Evolutionary conservation across 64 coral and sea anemone species (phyloP).

Genomic region (Pocillopora verrucosa): DNA sequence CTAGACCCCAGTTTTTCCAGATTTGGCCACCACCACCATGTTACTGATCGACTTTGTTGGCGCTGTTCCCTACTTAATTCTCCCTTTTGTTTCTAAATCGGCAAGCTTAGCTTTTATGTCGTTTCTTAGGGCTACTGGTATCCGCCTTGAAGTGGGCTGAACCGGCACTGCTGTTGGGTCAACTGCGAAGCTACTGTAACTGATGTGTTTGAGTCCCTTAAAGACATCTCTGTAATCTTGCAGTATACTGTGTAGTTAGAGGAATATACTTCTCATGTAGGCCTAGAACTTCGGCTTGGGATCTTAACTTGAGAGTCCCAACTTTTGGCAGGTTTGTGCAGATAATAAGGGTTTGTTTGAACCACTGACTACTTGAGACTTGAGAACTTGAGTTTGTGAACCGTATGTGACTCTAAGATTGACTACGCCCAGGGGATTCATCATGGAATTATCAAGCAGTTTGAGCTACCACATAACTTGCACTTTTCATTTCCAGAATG

Average conservation of each 20-base stretch:
- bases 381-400: conserved; percentile 17
- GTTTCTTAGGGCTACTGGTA: not conserved
- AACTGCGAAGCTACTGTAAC: not conserved
- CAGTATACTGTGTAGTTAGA: conserved; percentile 11
- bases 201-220: conserved; percentile 23
- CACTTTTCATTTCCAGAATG: not conserved
- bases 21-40: conserved; percentile 23
- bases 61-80: not conserved
- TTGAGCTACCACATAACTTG: conserved; percentile 1
- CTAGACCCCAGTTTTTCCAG: conserved; percentile 48
- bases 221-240: conserved; percentile 41
- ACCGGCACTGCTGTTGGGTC: conserved; percentile 8
- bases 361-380: conserved; percentile 49
- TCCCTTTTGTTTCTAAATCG: conserved; percentile 35
- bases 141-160: conserved; percentile 39
- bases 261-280: not conserved
- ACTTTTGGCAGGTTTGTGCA: conserved; percentile 48
- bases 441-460: conserved; percentile 36
- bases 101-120: conserved; percentile 22
- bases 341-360: conserved; percentile 55
- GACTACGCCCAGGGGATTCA: conserved; percentile 40
- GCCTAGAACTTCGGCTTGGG: not conserved
- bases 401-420: conserved; percentile 36
- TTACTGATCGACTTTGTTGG: conserved; percentile 40
- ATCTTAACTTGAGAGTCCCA: conserved; percentile 1